Percentiles rank a stretch among this genome's conserved stretches.
Evolutionary conservation across 1,140 invertebrate genomes (phyloP).

Genomic region (Ostrea edulis): DNA sequence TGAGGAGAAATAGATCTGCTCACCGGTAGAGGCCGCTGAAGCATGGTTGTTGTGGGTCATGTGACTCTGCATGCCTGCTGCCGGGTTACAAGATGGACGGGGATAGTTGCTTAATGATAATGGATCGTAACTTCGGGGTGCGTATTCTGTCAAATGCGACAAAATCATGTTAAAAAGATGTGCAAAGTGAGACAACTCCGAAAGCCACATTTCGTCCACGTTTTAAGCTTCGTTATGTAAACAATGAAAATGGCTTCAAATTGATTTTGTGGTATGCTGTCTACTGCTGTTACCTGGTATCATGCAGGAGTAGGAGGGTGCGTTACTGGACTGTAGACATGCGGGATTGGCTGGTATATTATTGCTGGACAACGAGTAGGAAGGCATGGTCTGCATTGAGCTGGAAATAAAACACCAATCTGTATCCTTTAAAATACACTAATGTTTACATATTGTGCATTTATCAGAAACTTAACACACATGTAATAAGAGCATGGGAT

Average conservation of each 20-base stretch:
- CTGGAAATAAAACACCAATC: conserved; percentile 63
- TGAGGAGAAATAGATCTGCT: conserved; percentile 43
- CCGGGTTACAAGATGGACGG: conserved; percentile 83
- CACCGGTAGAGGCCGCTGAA: conserved; percentile 76
- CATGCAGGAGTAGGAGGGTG: conserved; percentile 92
- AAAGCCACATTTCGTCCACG: not conserved
- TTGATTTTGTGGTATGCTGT: not conserved
- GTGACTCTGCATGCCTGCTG: conserved; percentile 77
- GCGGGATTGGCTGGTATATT: conserved; percentile 83
- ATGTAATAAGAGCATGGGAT: too few species aligned
- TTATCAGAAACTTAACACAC: too few species aligned
- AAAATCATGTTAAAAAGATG: not conserved
- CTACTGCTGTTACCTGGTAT: conserved; percentile 82
- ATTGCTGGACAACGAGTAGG: conserved; percentile 79
- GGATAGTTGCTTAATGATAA: conserved; percentile 86
- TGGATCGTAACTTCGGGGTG: conserved; percentile 84
- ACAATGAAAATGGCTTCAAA: not conserved
- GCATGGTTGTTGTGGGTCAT: conserved; percentile 77
- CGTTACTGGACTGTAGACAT: conserved; percentile 88
- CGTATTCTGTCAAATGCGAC: conserved; percentile 67
- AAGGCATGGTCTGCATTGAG: conserved; percentile 80
- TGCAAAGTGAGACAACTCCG: conserved; percentile 29
- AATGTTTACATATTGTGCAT: not conserved
- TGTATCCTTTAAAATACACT: not conserved
- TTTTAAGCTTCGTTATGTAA: not conserved